These are phyloP conservation scores for Chrysolina oricalcia DNA, from an alignment of 2,888 invertebrate species.

Conservation along the genomic window DNA sequence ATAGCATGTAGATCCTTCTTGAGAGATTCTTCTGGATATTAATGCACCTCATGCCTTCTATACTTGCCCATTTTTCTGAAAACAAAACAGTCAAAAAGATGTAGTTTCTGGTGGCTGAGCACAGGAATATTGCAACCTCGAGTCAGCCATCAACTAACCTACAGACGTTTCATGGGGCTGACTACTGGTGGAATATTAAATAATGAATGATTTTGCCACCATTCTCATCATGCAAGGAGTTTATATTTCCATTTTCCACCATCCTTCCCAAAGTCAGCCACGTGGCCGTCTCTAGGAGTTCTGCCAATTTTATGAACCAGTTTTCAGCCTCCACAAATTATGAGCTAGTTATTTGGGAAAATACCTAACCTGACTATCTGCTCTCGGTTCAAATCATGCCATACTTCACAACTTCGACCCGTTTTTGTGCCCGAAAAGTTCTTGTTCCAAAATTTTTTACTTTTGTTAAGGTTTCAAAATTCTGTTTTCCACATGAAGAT, in stretches of 20 bases:
- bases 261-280: constrained; percentile 18
- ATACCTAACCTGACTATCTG: too few species aligned
- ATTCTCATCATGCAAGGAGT: constrained; percentile 23
- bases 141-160: constrained; percentile 14
- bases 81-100: background rate
- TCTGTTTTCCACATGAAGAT: too few species aligned
- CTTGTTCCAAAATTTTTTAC: too few species aligned
- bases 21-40: constrained; percentile 38
- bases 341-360: too few species aligned
- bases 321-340: too few species aligned
- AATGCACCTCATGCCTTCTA: constrained; percentile 33
- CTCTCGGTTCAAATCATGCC: too few species aligned
- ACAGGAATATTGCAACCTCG: constrained; percentile 22
- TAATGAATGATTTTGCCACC: constrained; percentile 4
- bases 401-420: too few species aligned
- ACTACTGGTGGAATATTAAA: constrained; percentile 1
- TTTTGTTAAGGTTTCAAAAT: too few species aligned
- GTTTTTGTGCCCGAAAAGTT: too few species aligned
- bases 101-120: constrained; percentile 30
- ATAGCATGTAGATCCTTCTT: constrained; percentile 39
- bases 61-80: constrained; percentile 10
- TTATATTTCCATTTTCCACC: constrained; percentile 22
- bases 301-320: too few species aligned
- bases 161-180: constrained; percentile 12
- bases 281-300: constrained; percentile 7